These are phyloP conservation scores for Microcebus griseorufus DNA, from an alignment of 2,113 vertebrate genomes.

Conservation along the genomic window DNA sequence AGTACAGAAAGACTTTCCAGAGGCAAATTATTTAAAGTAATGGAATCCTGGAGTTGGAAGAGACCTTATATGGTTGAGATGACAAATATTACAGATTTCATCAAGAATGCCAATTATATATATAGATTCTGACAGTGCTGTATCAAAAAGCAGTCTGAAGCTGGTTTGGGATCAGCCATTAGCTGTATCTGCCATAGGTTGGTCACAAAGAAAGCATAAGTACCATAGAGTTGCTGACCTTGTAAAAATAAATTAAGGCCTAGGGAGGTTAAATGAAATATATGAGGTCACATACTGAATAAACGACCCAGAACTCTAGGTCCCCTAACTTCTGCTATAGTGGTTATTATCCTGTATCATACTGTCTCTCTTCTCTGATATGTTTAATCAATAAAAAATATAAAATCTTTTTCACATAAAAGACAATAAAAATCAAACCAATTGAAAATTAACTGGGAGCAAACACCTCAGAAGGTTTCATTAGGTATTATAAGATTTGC, in stretches of 20 bases:
- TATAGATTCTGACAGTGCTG: not conserved
- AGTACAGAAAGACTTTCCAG: not conserved
- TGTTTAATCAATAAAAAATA: slow-evolving; percentile 8
- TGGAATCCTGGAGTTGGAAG: not conserved
- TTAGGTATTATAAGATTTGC: not conserved
- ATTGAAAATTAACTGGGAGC: slow-evolving; percentile 53
- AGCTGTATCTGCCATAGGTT: not conserved
- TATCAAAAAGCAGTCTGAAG: not conserved
- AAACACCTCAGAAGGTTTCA: slow-evolving; percentile 35
- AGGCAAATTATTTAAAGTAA: slow-evolving; percentile 41
- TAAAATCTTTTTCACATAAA: slow-evolving; percentile 23
- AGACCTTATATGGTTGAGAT: not conserved
- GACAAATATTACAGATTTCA: not conserved
- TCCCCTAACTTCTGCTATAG: not conserved
- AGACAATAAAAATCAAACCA: slow-evolving; percentile 55
- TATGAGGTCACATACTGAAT: not conserved
- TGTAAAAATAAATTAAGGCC: slow-evolving; percentile 8
- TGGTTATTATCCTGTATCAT: not conserved
- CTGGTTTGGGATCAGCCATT: not conserved
- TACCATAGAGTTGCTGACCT: not conserved
- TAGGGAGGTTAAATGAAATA: slow-evolving; percentile 29
- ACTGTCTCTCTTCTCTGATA: not conserved
- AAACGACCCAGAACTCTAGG: not conserved
- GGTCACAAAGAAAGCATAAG: not conserved
- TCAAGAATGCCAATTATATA: not conserved